Evolutionary conservation across 2,797 vertebrate genomes (phyloP).

Genomic region (Pelobates cultripes): DNA sequence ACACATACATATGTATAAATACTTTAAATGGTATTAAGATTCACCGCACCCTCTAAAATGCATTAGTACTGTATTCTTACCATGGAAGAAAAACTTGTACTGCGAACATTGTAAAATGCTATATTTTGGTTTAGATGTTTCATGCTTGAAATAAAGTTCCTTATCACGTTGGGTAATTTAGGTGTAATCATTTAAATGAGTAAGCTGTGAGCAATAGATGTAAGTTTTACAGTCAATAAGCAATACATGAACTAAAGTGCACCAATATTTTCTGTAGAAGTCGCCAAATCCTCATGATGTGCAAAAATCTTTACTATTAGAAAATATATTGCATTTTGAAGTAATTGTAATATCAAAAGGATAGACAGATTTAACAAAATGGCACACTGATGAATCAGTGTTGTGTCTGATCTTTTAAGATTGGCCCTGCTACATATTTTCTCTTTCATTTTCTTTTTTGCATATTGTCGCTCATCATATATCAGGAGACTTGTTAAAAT

Average conservation of each 20-base stretch:
- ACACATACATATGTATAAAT: too few relatives aligned
- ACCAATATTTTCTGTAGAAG: too few relatives aligned
- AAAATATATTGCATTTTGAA: too few relatives aligned
- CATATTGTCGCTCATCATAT: slow-evolving; percentile 46
- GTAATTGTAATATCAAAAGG: too few relatives aligned
- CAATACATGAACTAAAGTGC: too few relatives aligned
- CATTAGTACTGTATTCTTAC: not conserved
- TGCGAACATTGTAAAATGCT: not conserved
- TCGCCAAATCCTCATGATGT: too few relatives aligned
- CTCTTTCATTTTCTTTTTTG: slow-evolving; percentile 35
- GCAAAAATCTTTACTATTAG: too few relatives aligned
- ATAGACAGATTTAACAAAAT: too few relatives aligned
- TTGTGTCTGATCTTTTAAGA: slow-evolving; percentile 10
- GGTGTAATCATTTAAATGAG: not conserved
- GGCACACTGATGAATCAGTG: slow-evolving; percentile 20
- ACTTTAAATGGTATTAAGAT: not conserved
- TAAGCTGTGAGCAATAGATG: too few relatives aligned
- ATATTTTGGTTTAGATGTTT: not conserved
- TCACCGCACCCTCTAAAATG: not conserved
- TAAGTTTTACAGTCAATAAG: too few relatives aligned
- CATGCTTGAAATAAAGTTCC: not conserved
- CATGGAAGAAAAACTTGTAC: not conserved
- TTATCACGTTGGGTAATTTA: not conserved
- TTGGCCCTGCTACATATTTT: slow-evolving; percentile 32
- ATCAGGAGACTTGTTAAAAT: slow-evolving; percentile 62